phyloP scores from a whole-genome alignment of 1,140 invertebrate species.

The Diachasma alloeum region DNA sequence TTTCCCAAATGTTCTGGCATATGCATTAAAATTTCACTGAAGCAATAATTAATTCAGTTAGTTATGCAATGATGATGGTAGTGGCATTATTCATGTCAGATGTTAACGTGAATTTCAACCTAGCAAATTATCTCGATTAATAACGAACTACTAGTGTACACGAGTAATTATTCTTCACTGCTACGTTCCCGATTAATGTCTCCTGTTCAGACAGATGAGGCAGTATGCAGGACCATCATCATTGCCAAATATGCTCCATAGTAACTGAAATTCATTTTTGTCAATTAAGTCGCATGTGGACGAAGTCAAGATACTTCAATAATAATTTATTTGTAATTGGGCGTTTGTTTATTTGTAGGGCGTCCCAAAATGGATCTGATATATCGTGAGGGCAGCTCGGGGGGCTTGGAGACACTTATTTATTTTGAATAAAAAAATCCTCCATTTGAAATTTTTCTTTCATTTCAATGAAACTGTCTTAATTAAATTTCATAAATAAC shows the following conservation, averaged over 20 bases:
- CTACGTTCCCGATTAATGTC: constrained; percentile 28
- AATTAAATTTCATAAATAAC: too few species aligned
- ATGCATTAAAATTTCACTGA: neutral
- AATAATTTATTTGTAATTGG: too few species aligned
- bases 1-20: neutral
- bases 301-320: neutral
- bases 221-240: constrained; percentile 56
- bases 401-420: too few species aligned
- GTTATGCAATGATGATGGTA: constrained; percentile 20
- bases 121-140: neutral
- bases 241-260: constrained; percentile 56
- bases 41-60: constrained; percentile 1
- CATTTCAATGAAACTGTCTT: too few species aligned
- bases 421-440: too few species aligned
- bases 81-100: constrained; percentile 1
- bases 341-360: too few species aligned
- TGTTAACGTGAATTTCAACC: neutral
- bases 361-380: too few species aligned
- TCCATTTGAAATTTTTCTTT: too few species aligned
- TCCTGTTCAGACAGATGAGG: constrained; percentile 50
- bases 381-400: too few species aligned
- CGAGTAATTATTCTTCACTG: neutral
- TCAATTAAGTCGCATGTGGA: neutral
- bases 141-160: neutral
- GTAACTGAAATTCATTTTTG: constrained; percentile 55